A percentile compares a stretch with the other conserved stretches of the same genome.
Evolutionary conservation across 2,888 invertebrate genomes (phyloP).

Genomic region (Rambutsinella grinnellia): DNA sequence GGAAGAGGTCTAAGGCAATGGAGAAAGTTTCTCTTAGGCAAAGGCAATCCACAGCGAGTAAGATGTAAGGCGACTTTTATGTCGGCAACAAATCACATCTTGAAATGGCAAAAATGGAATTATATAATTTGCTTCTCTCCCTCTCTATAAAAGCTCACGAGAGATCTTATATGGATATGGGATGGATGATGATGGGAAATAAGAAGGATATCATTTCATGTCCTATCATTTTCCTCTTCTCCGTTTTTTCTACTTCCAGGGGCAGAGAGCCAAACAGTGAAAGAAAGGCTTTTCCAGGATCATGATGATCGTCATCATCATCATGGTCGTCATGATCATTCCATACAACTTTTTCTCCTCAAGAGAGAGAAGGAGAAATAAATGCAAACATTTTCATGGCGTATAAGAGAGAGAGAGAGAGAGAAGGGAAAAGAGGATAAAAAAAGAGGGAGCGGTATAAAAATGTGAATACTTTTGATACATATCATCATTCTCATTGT

Average conservation of each 20-base stretch:
- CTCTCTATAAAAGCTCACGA: background rate
- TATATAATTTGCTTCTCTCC: slow-evolving; percentile 64
- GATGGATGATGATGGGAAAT: slow-evolving; percentile 20
- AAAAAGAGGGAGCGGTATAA: too few relatives aligned
- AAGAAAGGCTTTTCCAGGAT: slow-evolving; percentile 44
- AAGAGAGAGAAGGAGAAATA: slow-evolving; percentile 54
- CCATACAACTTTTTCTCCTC: too few relatives aligned
- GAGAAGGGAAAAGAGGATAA: slow-evolving; percentile 22
- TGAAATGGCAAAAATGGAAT: slow-evolving; percentile 67
- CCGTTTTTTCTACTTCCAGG: slow-evolving; percentile 29
- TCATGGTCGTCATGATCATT: slow-evolving; percentile 19
- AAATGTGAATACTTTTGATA: too few relatives aligned
- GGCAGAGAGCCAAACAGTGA: slow-evolving; percentile 58
- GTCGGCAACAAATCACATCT: slow-evolving; percentile 66
- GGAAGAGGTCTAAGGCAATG: slow-evolving; percentile 66
- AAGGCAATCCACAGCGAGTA: slow-evolving; percentile 66
- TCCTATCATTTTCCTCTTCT: slow-evolving; percentile 62
- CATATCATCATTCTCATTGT: slow-evolving; percentile 51
- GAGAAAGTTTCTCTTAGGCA: slow-evolving; percentile 67
- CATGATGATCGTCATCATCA: slow-evolving; percentile 55
- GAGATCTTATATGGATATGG: background rate
- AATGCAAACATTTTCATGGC: slow-evolving; percentile 54
- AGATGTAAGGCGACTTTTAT: slow-evolving; percentile 67
- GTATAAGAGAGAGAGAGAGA: slow-evolving; percentile 26
- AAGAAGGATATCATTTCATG: slow-evolving; percentile 64